Base-by-base conservation (phyloP, 2,888 invertebrate genomes). In the Crossocerus cetratus region DNA sequence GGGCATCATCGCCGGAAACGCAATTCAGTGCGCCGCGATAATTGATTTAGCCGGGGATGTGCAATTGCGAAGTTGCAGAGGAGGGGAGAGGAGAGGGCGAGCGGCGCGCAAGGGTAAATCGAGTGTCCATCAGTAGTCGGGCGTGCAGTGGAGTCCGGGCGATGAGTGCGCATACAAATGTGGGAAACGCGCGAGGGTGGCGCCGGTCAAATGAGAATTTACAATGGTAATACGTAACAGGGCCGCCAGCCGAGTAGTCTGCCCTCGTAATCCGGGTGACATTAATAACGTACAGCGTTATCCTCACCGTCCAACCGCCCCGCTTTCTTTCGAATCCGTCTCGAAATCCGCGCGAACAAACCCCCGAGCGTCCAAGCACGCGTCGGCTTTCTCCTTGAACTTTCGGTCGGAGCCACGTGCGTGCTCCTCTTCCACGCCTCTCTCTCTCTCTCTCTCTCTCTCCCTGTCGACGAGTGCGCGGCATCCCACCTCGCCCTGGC, bases 181-280 rank as follows among this genome's bases (percentile, higher is more conserved):
- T 56, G 53, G 23, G 57, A 49, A 61, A 65, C 49, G 32, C 32
- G 32, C 32, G 32, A 32, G 32, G 32, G 32, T 2, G 32, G 32
- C 32, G 18, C 23, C 54, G 45, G 62, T 64, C 21, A 58, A 74
- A 72, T 54, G 63, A 53, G 63, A 66, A 74, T 74, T 63, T 74
- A 67, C 67, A 44, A 64, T 63, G 22, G 56, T 72, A 72, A 72
- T 74, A 21, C 54, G n/a, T 32, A 43, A 60, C 14, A 21, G 42
- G 44, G 5, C 58, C 5, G 32, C 4, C 18, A 43, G n/a, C 5
- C 49, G 49, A n/a, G 3, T 20, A 61, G 20, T 18, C 66, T 45
- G 18, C 20, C 57, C 54, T 71, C 58, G 69, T 65, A 71, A 75
- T 67, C 65, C 57, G 53, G 32, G 23, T 55, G 62, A 68, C 69